Evolutionary conservation across 2,113 vertebrate species (phyloP), one percentile per base, ranked within the genome.

Genomic region (Thymallus thymallus): DNA sequence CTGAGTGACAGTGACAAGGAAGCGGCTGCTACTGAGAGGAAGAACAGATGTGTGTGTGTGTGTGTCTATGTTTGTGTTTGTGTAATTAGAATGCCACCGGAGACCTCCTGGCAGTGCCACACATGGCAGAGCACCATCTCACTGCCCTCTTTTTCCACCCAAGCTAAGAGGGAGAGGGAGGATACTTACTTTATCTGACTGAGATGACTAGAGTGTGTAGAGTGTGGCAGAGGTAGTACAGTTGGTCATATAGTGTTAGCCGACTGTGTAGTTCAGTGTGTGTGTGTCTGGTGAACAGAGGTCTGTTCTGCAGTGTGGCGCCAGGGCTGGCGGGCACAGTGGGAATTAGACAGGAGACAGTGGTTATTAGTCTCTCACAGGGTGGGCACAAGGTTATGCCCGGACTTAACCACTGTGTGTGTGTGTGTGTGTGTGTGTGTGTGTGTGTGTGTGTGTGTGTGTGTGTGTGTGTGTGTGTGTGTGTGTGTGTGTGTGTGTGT

Each of bases 291-390:
- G 84, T 81, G 88, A 90, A 80, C 85, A 82, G 84, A 86, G 83
- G 84, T 84, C 73, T 75, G 82, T 86, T 84, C 80, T 87, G 74
- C 79, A 74, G 71, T 76, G 24, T 87, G 91, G 92, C 92, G 91
- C 88, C 86, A 80, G 88, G 91, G 91, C 90, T 88, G 87, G 87
- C 86, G 46, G 84, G 81, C 86, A 82, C 24, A 30, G 73, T 76
- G 84, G 85, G 91, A 90, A 87, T 91, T 91, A 91, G 87, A 83
- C 83, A 72, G 84, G 93, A 94, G 93, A 93, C 93, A 86, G 94
- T 92, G 93, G 94, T 89, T 91, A 91, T 88, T 84, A 89, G 83
- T 87, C 88, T 90, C 91, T 90, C 82, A 83, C 76, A 88, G 89
- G 90, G 86, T 84, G 85, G 84, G 80, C 86, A 87, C 71, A 81